A percentile compares a stretch with the other conserved stretches of the same genome.
Conservation (phyloP, 2,797 vertebrate genomes). For the Phalloptychus januarius region DNA sequence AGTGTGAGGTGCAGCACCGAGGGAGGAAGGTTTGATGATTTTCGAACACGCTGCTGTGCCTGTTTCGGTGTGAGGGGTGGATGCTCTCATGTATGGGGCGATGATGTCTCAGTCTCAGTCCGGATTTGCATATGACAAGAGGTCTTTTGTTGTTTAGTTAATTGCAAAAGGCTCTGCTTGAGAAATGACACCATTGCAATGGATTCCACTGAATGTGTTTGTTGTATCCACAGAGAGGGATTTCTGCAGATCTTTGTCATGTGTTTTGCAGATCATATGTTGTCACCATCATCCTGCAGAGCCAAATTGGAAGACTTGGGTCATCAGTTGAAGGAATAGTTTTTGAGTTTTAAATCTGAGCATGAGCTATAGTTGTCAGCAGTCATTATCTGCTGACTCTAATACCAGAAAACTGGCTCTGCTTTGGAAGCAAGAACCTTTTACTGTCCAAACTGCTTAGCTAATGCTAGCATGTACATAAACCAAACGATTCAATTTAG, state of each 20-base stretch:
- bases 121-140: conserved; percentile 58
- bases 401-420: background rate
- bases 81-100: conserved; percentile 17
- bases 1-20: conserved; percentile 69
- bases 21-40: conserved; percentile 70
- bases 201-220: background rate
- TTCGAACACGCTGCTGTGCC: conserved; percentile 54
- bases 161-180: conserved; percentile 40
- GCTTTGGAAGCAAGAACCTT: background rate
- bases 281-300: background rate
- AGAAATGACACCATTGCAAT: conserved; percentile 13
- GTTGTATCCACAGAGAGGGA: background rate
- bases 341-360: background rate
- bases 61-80: conserved; percentile 22
- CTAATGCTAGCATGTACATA: background rate
- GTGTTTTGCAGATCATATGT: background rate
- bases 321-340: background rate
- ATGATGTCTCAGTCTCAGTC: conserved; percentile 58
- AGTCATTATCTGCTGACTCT: background rate
- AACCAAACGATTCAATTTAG: background rate
- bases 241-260: background rate
- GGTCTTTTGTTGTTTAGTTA: conserved; percentile 55
- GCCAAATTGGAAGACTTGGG: background rate
- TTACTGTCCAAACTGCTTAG: background rate
- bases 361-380: background rate